Evolutionary conservation across 2,888 invertebrate species (phyloP).

Genomic region (Tachina fera): DNA sequence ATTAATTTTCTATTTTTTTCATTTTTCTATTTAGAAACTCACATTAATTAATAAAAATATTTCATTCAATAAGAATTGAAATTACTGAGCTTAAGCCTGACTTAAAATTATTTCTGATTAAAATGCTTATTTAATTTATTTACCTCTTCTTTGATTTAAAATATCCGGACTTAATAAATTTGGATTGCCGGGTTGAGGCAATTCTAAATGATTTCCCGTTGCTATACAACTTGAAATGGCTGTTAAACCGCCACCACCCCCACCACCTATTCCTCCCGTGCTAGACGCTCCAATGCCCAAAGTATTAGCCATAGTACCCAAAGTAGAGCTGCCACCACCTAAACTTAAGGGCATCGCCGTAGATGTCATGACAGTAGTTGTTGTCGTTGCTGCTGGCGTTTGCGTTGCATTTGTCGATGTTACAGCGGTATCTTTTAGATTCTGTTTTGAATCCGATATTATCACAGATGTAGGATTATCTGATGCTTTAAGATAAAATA

Average conservation of each 20-base stretch:
- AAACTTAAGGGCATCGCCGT: conserved; percentile 75
- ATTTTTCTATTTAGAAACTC: too few species aligned
- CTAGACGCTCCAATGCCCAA: conserved; percentile 68
- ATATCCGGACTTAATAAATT: conserved; percentile 93
- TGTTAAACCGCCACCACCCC: conserved; percentile 74
- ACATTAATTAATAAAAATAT: too few species aligned
- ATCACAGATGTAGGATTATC: conserved; percentile 82
- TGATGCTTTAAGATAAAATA: conserved; percentile 75
- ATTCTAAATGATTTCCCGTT: conserved; percentile 90
- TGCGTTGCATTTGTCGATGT: conserved; percentile 83
- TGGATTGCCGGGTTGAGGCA: conserved; percentile 89
- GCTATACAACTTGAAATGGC: conserved; percentile 80
- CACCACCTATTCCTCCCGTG: conserved; percentile 53
- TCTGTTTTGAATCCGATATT: conserved; percentile 83
- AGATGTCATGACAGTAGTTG: conserved; percentile 78
- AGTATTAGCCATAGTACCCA: conserved; percentile 74
- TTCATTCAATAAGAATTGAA: too few species aligned
- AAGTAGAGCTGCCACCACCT: conserved; percentile 63
- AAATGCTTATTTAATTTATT: too few species aligned
- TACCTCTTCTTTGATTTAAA: conserved; percentile 87
- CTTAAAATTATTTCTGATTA: too few species aligned
- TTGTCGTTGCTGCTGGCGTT: conserved; percentile 79
- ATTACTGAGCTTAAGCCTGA: too few species aligned
- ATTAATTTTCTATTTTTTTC: too few species aligned
- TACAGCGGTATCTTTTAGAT: conserved; percentile 83